A percentile compares a stretch with the other conserved stretches of the same genome.
Evolutionary conservation across 2,797 vertebrate genomes (phyloP).

Genomic region (Hypotaenidia okinawae): DNA sequence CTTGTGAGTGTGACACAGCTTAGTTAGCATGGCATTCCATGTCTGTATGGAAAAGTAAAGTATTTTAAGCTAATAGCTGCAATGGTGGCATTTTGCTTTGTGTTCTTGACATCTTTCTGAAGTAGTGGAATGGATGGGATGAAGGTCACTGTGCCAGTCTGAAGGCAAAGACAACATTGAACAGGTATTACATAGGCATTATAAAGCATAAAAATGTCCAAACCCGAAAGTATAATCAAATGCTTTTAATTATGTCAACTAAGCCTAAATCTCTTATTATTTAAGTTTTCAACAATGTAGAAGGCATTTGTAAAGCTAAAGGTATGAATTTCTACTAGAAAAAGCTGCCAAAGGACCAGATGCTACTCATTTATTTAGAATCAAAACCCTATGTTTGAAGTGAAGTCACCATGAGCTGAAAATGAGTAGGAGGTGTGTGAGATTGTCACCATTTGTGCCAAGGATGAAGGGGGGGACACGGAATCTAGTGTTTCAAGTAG

Average conservation of each 20-base stretch:
- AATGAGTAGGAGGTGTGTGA: slow-evolving; percentile 14
- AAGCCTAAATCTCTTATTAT: not conserved
- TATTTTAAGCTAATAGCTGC: not conserved
- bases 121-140: not conserved
- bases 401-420: not conserved
- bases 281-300: not conserved
- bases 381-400: not conserved
- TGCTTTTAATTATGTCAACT: not conserved
- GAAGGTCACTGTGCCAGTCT: not conserved
- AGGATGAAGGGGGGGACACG: not conserved
- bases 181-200: not conserved
- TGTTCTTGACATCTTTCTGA: not conserved
- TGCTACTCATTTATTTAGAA: slow-evolving; percentile 16
- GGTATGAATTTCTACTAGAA: not conserved
- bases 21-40: not conserved
- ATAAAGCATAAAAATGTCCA: not conserved
- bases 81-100: not conserved
- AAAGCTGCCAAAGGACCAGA: not conserved
- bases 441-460: not conserved
- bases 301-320: slow-evolving; percentile 7
- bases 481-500: not conserved
- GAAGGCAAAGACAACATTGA: not conserved
- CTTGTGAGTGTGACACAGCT: not conserved
- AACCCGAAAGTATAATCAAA: not conserved
- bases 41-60: not conserved